phyloP scores from a whole-genome alignment of 2,888 invertebrate genomes.

The Agrochola circellaris region DNA sequence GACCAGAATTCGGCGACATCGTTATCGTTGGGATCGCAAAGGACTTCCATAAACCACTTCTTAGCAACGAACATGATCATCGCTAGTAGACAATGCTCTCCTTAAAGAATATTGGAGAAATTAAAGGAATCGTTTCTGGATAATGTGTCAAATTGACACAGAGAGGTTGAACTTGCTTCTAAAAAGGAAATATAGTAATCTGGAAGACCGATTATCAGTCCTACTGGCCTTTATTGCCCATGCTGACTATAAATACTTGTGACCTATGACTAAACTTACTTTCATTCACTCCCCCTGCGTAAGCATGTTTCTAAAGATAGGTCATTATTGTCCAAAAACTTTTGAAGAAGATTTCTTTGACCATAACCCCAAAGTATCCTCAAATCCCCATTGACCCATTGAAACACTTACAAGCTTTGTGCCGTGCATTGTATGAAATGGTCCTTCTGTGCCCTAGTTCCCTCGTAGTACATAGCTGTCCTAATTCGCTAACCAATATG shows the following conservation, averaged over 20 bases:
- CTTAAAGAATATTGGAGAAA: too few species aligned
- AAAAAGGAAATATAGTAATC: too few species aligned
- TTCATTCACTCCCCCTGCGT: background rate
- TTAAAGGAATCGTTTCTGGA: too few species aligned
- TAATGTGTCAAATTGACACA: too few species aligned
- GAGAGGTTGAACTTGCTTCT: too few species aligned
- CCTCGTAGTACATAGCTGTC: constrained; percentile 61
- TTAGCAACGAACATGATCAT: too few species aligned
- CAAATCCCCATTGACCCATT: background rate
- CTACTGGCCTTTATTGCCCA: too few species aligned
- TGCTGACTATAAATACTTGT: background rate
- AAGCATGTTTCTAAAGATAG: background rate
- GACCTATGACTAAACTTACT: background rate
- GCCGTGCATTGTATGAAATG: constrained; percentile 28
- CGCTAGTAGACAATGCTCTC: too few species aligned
- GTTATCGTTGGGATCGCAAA: too few species aligned
- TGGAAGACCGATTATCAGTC: too few species aligned
- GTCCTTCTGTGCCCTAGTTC: constrained; percentile 54
- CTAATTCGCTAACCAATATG: constrained; percentile 71
- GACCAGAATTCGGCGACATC: too few species aligned
- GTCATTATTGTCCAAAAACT: background rate
- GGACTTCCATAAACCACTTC: too few species aligned
- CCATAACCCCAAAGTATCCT: background rate
- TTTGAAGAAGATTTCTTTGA: background rate
- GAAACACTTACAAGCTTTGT: constrained; percentile 5